Percentiles rank a stretch among this genome's conserved stretches.
Evolutionary conservation across 1,140 invertebrate genomes (phyloP).

Genomic region (Pararge aegeria): DNA sequence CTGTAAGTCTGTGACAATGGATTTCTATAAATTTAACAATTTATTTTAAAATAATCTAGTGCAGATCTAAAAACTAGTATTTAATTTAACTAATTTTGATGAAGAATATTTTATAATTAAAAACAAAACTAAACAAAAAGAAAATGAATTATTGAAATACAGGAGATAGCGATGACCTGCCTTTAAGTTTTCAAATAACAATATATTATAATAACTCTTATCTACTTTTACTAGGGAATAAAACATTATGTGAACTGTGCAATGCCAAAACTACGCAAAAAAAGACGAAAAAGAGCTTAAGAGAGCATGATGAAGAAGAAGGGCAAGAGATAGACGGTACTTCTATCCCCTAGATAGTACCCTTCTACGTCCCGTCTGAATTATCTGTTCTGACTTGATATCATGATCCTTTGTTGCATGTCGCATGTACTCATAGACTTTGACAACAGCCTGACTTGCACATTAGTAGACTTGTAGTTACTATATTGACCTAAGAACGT

Average conservation of each 20-base stretch:
- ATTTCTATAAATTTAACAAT: too few species aligned
- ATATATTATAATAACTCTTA: constrained; percentile 26
- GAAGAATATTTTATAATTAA: too few species aligned
- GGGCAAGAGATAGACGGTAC: constrained; percentile 75
- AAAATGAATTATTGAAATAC: neutral
- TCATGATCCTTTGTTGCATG: constrained; percentile 40
- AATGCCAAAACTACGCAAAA: constrained; percentile 85
- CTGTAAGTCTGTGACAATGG: constrained; percentile 84
- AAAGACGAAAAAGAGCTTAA: constrained; percentile 82
- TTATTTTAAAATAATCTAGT: too few species aligned
- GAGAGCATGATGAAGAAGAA: constrained; percentile 78
- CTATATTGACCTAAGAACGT: neutral
- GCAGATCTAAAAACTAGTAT: neutral
- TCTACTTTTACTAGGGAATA: constrained; percentile 87
- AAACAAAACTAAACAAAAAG: neutral
- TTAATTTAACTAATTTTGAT: too few species aligned
- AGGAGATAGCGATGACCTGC: too few species aligned
- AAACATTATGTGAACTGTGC: constrained; percentile 91
- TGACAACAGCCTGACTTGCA: constrained; percentile 11
- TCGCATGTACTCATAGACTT: constrained; percentile 30
- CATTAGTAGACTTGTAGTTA: constrained; percentile 1
- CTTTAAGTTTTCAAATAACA: neutral
- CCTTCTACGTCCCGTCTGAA: constrained; percentile 10
- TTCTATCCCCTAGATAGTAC: constrained; percentile 40
- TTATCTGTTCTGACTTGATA: constrained; percentile 6